Percentiles rank a stretch among this genome's conserved stretches.
phyloP scores from a whole-genome alignment of 2,113 vertebrate species.

The Enhydra lutris region DNA sequence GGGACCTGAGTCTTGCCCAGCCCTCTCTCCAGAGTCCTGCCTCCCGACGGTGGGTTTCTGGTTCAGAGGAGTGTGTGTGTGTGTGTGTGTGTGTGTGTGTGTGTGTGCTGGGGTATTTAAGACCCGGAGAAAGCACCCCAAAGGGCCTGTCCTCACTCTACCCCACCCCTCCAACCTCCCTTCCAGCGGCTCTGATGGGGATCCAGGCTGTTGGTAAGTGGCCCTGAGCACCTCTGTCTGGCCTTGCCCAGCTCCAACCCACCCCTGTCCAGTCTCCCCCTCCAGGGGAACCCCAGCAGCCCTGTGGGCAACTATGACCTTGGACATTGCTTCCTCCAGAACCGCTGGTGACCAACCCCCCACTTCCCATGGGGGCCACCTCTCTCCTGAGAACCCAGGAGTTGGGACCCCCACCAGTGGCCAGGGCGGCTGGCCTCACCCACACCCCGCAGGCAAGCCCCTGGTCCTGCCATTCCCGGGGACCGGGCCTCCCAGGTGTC shows the following conservation, averaged over 20 bases:
- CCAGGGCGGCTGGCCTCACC: not conserved
- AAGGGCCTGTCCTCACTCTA: not conserved
- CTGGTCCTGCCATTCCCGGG: not conserved
- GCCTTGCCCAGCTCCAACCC: not conserved
- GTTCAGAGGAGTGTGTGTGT: not conserved
- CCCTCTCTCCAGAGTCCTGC: not conserved
- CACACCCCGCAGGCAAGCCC: not conserved
- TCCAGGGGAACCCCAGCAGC: not conserved
- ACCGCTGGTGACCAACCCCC: not conserved
- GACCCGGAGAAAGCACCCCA: not conserved
- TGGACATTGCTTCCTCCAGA: not conserved
- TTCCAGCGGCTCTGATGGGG: constrained; percentile 63
- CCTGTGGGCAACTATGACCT: not conserved
- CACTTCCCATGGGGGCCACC: not conserved
- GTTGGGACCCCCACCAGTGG: not conserved
- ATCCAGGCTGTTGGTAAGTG: constrained; percentile 74
- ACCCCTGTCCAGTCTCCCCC: not conserved
- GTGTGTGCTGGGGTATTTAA: not conserved
- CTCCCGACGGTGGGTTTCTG: not conserved
- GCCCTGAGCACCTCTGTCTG: not conserved
- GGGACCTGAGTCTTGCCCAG: not conserved
- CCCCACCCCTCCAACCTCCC: not conserved
- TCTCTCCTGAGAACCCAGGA: not conserved
- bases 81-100: no score
- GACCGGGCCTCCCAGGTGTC: not conserved